Evolutionary conservation across 1,140 invertebrate genomes (phyloP).

Genomic region (Heliconius congener): DNA sequence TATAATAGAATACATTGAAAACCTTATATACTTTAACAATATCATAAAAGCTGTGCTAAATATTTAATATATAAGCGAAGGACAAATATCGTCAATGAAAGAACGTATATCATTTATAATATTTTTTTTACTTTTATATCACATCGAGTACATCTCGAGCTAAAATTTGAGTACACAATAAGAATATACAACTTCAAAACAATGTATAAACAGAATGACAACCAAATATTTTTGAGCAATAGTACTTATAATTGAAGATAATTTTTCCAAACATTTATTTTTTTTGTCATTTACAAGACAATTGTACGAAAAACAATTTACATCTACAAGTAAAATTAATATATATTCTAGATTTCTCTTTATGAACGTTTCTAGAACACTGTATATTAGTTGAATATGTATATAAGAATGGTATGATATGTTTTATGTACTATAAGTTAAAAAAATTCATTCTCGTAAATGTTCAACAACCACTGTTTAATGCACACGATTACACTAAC

Average conservation of each 20-base stretch:
- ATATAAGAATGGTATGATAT: conserved; percentile 69
- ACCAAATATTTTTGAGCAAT: conserved; percentile 62
- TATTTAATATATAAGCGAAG: conserved; percentile 53
- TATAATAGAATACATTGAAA: conserved; percentile 41
- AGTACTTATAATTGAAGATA: conserved; percentile 54
- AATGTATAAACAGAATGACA: conserved; percentile 34
- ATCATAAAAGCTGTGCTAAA: conserved; percentile 56
- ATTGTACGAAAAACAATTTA: conserved; percentile 35
- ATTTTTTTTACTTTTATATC: conserved; percentile 69
- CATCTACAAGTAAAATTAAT: conserved; percentile 19
- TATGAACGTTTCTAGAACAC: background rate
- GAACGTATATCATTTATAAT: conserved; percentile 53
- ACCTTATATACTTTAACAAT: conserved; percentile 49
- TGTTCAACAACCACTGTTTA: conserved; percentile 56
- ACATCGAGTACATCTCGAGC: conserved; percentile 68
- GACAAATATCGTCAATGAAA: conserved; percentile 54
- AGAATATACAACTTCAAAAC: conserved; percentile 28
- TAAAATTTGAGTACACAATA: conserved; percentile 53
- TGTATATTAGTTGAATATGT: conserved; percentile 9
- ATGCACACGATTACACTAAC: conserved; percentile 37
- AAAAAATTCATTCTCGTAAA: conserved; percentile 61
- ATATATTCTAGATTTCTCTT: conserved; percentile 25
- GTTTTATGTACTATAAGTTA: conserved; percentile 76
- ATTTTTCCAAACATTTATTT: conserved; percentile 43
- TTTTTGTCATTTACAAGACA: conserved; percentile 68